A percentile compares a stretch with the other conserved stretches of the same genome.
Evolutionary conservation across 2,113 vertebrate genomes (phyloP).

Genomic region (Shinisaurus crocodilurus): DNA sequence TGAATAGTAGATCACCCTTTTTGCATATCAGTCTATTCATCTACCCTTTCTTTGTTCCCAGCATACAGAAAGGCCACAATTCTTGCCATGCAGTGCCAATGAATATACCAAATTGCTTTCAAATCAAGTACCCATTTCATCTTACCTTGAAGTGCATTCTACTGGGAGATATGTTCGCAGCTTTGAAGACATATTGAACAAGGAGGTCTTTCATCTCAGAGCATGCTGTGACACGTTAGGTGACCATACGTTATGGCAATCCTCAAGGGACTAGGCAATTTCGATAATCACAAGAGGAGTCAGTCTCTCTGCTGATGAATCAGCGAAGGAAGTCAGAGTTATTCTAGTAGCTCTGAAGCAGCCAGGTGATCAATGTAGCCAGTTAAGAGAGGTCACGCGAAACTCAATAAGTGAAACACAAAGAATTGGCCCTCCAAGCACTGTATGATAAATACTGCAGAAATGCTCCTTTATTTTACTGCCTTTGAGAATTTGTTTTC

Average conservation of each 20-base stretch:
- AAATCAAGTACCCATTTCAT: constrained; percentile 7
- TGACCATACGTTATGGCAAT: background rate
- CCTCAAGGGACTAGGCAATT: background rate
- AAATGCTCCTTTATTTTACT: constrained; percentile 3
- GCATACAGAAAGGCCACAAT: background rate
- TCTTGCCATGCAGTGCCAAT: background rate
- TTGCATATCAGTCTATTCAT: background rate
- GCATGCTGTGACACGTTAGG: background rate
- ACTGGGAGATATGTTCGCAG: background rate
- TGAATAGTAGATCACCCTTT: background rate
- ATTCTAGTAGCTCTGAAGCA: background rate
- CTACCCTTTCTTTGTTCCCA: background rate
- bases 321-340: constrained; percentile 1
- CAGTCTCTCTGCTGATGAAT: background rate
- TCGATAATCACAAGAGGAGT: background rate
- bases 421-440: background rate
- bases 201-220: constrained; percentile 20
- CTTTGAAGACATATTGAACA: constrained; percentile 11
- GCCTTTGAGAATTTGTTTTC: background rate
- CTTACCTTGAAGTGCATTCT: background rate
- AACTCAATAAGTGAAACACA: background rate
- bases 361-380: constrained; percentile 3
- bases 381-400: background rate
- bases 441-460: background rate
- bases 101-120: constrained; percentile 9